Conservation (phyloP, 2,113 vertebrate species). For the Pholis gunnellus region DNA sequence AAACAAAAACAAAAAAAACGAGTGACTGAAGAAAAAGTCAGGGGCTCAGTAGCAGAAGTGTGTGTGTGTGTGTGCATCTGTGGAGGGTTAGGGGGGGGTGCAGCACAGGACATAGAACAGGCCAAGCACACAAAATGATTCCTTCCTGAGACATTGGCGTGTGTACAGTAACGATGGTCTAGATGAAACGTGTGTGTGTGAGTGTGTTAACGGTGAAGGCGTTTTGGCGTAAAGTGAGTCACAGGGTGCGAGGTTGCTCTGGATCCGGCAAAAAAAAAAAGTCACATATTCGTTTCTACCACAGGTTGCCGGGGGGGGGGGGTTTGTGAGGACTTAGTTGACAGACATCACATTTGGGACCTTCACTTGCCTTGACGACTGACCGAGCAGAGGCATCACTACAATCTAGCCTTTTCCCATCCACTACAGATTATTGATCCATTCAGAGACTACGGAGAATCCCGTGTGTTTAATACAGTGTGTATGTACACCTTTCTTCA, state of each 20-base stretch:
- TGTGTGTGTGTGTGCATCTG: slow-evolving; percentile 47
- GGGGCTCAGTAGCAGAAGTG: slow-evolving; percentile 80
- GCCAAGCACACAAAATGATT: slow-evolving; percentile 82
- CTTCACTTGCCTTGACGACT: slow-evolving; percentile 58
- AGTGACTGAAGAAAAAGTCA: slow-evolving; percentile 62
- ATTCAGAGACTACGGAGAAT: slow-evolving; percentile 53
- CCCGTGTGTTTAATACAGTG: slow-evolving; percentile 69
- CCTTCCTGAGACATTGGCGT: slow-evolving; percentile 83
- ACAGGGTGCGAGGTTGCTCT: slow-evolving; percentile 74
- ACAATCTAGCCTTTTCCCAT: slow-evolving; percentile 53
- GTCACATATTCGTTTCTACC: slow-evolving; percentile 64
- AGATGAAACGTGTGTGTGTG: slow-evolving; percentile 43
- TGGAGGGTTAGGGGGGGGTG: slow-evolving; percentile 59
- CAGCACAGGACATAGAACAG: slow-evolving; percentile 77
- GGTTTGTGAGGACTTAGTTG: slow-evolving; percentile 44
- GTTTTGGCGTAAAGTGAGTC: slow-evolving; percentile 78
- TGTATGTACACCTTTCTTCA: slow-evolving; percentile 73
- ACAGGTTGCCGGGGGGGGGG: slow-evolving; percentile 47
- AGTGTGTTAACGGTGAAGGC: slow-evolving; percentile 74
- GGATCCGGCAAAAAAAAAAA: slow-evolving; percentile 52
- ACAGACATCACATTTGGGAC: slow-evolving; percentile 67
- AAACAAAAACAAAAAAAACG: slow-evolving; percentile 41
- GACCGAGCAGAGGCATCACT: slow-evolving; percentile 45
- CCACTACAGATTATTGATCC: slow-evolving; percentile 48
- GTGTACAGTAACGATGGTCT: slow-evolving; percentile 79